Percentiles rank a stretch among this genome's conserved stretches.
Evolutionary conservation across 2,113 vertebrate genomes (phyloP).

Genomic region (Pelmatolapia mariae): DNA sequence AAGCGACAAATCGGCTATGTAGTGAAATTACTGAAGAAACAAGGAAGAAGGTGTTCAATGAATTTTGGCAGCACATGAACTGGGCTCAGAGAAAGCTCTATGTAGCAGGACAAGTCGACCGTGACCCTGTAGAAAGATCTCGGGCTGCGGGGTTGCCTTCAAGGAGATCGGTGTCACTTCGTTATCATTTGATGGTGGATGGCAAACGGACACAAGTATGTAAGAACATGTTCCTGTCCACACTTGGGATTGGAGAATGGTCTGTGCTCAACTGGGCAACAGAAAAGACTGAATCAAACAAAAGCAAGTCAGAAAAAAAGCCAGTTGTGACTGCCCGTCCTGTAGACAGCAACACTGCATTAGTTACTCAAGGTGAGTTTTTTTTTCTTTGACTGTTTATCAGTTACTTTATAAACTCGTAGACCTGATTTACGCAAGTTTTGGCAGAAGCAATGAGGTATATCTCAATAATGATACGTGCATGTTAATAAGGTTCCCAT

Average conservation of each 20-base stretch:
- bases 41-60: background rate
- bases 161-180: background rate
- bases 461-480: background rate
- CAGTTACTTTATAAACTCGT: background rate
- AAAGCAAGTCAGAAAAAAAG: background rate
- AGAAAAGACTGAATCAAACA: background rate
- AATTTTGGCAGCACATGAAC: background rate
- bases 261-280: background rate
- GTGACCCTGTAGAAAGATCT: background rate
- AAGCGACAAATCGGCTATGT: background rate
- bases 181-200: background rate
- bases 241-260: background rate
- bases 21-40: background rate
- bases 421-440: background rate
- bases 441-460: background rate
- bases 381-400: background rate
- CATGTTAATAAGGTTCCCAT: rapidly evolving
- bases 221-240: background rate
- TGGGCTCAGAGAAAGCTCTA: background rate
- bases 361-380: background rate
- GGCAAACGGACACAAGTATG: background rate
- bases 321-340: background rate
- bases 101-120: background rate
- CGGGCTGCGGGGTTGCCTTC: background rate
- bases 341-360: background rate